A percentile compares a stretch with the other conserved stretches of the same genome.
These are phyloP conservation scores for Larimichthys crocea DNA, from an alignment of 2,113 vertebrate species.

Conservation along the genomic window DNA sequence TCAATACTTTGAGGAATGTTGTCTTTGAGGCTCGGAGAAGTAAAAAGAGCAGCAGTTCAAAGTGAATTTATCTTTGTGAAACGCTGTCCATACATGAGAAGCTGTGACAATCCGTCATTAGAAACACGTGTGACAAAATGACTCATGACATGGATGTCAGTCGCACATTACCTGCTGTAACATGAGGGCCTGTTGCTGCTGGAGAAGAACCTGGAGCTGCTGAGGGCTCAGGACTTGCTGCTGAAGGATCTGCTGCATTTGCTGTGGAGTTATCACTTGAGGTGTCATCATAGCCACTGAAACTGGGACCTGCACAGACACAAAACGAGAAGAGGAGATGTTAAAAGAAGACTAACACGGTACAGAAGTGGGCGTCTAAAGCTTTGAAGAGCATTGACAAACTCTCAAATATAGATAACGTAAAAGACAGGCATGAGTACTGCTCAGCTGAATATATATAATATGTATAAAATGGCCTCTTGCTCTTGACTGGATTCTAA, in stretches of 20 bases:
- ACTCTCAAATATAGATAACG: not conserved
- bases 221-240: conserved; percentile 99
- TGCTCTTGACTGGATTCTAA: conserved; percentile 8
- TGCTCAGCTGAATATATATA: not conserved
- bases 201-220: conserved; percentile 99
- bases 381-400: not conserved
- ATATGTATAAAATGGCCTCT: not conserved
- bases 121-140: not conserved
- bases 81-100: conserved; percentile 17
- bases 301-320: conserved; percentile 90
- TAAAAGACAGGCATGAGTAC: not conserved
- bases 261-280: conserved; percentile 99
- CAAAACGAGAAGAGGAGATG: not conserved
- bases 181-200: conserved; percentile 99
- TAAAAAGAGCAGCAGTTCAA: conserved; percentile 26
- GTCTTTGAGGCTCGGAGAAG: conserved; percentile 24
- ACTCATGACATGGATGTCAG: not conserved
- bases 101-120: conserved; percentile 2
- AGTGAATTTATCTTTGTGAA: conserved; percentile 45
- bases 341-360: not conserved
- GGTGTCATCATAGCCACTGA: conserved; percentile 99
- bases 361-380: not conserved
- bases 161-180: conserved; percentile 91
- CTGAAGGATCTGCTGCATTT: conserved; percentile 99
- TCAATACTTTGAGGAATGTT: conserved; percentile 37